phyloP scores from a whole-genome alignment of 2,113 vertebrate genomes.

The Neolamprologus falcicula region DNA sequence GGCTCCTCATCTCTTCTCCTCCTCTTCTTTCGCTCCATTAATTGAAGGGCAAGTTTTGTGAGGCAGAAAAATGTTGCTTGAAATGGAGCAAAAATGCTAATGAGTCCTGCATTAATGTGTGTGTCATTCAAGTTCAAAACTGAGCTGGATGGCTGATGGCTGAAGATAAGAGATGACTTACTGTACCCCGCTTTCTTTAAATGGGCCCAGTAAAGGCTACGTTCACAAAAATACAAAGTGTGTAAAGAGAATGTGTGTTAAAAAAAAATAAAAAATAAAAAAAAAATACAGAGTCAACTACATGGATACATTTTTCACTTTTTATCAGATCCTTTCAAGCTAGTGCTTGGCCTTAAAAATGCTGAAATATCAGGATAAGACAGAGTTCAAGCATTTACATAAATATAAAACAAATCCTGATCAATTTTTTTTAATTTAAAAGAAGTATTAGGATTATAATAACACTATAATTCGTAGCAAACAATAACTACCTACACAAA shows the following conservation, averaged over 20 bases:
- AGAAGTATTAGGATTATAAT: not conserved
- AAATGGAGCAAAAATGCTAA: conserved; percentile 51
- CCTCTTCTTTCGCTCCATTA: conserved; percentile 39
- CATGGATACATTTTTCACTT: not conserved
- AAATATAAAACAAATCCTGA: not conserved
- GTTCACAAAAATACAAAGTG: not conserved
- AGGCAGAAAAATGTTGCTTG: conserved; percentile 48
- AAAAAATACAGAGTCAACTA: not conserved
- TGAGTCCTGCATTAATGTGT: conserved; percentile 23
- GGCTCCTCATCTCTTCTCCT: not conserved
- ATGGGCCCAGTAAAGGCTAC: not conserved
- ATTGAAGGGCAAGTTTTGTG: conserved; percentile 31
- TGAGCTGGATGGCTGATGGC: not conserved
- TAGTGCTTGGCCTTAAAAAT: not conserved
- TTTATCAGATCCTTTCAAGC: not conserved
- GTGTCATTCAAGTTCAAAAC: conserved; percentile 26
- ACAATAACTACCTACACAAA: not conserved
- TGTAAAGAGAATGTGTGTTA: not conserved
- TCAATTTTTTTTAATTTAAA: not conserved
- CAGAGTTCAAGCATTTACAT: not conserved
- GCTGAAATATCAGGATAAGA: not conserved
- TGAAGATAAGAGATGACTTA: not conserved
- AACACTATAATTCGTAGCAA: not conserved
- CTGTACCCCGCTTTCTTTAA: not conserved
- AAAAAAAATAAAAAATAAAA: fast-evolving